These are phyloP conservation scores for Corythucha ciliata DNA, from an alignment of 2,888 invertebrate species.

Conservation along the genomic window DNA sequence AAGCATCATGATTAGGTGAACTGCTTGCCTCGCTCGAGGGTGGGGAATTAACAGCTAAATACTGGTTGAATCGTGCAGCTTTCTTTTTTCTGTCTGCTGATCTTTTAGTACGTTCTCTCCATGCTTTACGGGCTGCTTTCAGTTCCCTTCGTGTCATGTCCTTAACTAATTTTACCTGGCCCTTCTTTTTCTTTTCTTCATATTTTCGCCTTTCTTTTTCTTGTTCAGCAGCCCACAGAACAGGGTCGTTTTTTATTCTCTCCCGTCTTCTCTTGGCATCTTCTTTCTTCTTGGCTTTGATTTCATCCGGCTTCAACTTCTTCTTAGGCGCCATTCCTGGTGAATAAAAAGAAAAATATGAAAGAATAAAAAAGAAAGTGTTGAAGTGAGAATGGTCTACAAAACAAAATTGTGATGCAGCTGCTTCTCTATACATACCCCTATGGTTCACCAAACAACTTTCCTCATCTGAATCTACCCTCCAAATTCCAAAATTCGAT, in stretches of 20 bases:
- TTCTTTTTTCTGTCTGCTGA: slow-evolving; percentile 1
- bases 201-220: slow-evolving; percentile 12
- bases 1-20: no score
- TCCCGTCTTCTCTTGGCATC: slow-evolving; percentile 2
- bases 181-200: slow-evolving; percentile 4
- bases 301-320: neutral
- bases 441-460: no score
- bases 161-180: slow-evolving; percentile 9
- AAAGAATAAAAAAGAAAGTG: no score
- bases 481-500: no score
- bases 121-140: neutral
- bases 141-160: slow-evolving; percentile 3
- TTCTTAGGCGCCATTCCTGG: slow-evolving; percentile 4
- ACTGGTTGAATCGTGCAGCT: neutral
- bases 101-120: neutral
- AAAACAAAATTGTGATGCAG: no score
- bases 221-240: neutral
- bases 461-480: no score
- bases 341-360: no score
- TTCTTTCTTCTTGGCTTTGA: slow-evolving; percentile 5
- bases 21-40: slow-evolving; percentile 10
- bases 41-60: slow-evolving; percentile 1
- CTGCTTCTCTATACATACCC: no score
- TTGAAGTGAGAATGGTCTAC: no score
- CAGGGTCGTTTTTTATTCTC: slow-evolving; percentile 12